These are phyloP conservation scores for Pangasius mekongensis DNA, from an alignment of 2,797 vertebrate genomes.

Conservation along the genomic window DNA sequence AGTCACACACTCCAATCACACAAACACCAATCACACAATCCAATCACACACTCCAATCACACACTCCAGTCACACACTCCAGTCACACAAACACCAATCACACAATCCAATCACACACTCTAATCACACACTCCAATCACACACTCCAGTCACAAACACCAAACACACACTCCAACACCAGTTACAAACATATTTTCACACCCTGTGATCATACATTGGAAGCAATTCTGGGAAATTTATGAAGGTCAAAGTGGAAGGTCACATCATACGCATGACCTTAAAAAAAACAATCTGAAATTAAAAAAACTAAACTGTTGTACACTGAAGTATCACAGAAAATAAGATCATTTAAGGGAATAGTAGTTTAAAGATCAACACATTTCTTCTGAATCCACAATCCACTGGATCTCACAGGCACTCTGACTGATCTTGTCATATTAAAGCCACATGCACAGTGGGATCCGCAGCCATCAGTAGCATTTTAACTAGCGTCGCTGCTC, in stretches of 20 bases:
- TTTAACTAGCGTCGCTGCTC: constrained; percentile 53
- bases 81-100: no score
- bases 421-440: constrained; percentile 71
- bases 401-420: constrained; percentile 60
- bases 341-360: neutral
- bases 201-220: neutral
- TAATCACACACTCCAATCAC: no score
- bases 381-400: neutral
- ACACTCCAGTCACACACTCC: no score
- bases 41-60: no score
- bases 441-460: constrained; percentile 68
- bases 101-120: no score
- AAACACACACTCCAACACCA: no score
- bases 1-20: no score
- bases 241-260: neutral
- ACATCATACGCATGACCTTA: neutral
- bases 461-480: constrained; percentile 68
- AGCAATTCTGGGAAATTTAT: neutral
- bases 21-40: no score
- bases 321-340: neutral
- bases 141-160: no score
- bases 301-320: neutral
- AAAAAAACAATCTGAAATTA: neutral
- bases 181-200: neutral
- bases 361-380: neutral